Evolutionary conservation across 2,113 vertebrate species (phyloP).

Genomic region (Nannobrachium achirus): DNA sequence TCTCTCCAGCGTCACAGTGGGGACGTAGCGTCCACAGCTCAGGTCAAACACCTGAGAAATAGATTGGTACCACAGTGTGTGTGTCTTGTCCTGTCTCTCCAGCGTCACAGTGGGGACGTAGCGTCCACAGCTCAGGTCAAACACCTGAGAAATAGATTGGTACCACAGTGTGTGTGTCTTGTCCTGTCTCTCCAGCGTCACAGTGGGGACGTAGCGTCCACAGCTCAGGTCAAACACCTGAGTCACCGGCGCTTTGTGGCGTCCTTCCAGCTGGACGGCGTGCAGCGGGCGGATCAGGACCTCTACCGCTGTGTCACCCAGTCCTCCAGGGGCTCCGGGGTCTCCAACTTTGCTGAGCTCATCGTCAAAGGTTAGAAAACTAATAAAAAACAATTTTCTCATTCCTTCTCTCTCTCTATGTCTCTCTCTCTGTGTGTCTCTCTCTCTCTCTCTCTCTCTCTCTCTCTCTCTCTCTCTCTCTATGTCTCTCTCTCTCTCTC

Average conservation of each 20-base stretch:
- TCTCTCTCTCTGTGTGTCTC: neutral
- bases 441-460: neutral
- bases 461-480: neutral
- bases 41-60: too few relatives aligned
- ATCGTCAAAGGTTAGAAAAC: constrained; percentile 90
- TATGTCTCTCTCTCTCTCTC: neutral
- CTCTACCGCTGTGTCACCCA: constrained; percentile 95
- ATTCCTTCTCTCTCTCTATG: neutral
- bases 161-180: constrained; percentile 15
- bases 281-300: constrained; percentile 87
- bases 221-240: constrained; percentile 86
- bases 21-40: too few relatives aligned
- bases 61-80: too few relatives aligned
- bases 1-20: too few relatives aligned
- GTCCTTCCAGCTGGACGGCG: constrained; percentile 87
- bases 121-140: too few relatives aligned
- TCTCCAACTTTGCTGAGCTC: constrained; percentile 97
- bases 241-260: constrained; percentile 93
- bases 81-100: too few relatives aligned
- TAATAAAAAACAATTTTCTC: neutral
- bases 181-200: constrained; percentile 83
- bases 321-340: constrained; percentile 87
- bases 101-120: too few relatives aligned
- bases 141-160: too few relatives aligned
- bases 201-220: constrained; percentile 85